Evolutionary conservation across 2,113 vertebrate species (phyloP).

Genomic region (Brachypodius melanocephalos): DNA sequence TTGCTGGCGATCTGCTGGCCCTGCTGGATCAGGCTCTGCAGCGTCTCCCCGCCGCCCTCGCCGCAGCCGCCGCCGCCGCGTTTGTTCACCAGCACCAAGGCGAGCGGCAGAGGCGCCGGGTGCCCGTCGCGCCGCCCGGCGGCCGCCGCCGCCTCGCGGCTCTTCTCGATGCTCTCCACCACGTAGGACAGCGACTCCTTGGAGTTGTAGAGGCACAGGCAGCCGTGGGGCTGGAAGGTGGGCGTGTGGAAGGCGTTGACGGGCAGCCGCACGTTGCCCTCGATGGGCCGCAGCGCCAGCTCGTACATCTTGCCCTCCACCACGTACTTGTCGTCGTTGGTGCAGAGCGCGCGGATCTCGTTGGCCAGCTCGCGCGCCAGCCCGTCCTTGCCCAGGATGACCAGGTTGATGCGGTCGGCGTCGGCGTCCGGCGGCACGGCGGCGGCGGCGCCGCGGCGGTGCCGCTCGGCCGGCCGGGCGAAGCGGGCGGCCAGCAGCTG

Average conservation of each 20-base stretch:
- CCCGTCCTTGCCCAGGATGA: slow-evolving; percentile 94
- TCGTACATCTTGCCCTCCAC: slow-evolving; percentile 94
- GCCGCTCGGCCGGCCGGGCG: slow-evolving; percentile 76
- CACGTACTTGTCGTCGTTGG: slow-evolving; percentile 89
- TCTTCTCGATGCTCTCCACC: slow-evolving; percentile 92
- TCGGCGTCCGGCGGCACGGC: too few relatives aligned
- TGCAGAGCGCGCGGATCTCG: slow-evolving; percentile 93
- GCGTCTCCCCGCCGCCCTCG: slow-evolving; percentile 87
- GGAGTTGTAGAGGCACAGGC: slow-evolving; percentile 96
- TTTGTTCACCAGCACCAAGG: slow-evolving; percentile 88
- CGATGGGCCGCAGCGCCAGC: slow-evolving; percentile 89
- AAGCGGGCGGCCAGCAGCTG: slow-evolving; percentile 84
- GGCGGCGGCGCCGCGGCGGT: too few relatives aligned
- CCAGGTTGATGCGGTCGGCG: slow-evolving; percentile 89
- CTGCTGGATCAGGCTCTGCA: slow-evolving; percentile 90
- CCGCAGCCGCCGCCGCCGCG: slow-evolving; percentile 91
- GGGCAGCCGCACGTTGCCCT: slow-evolving; percentile 93
- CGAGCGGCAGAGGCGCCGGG: slow-evolving; percentile 79
- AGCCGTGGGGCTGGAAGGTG: slow-evolving; percentile 93
- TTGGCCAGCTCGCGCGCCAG: slow-evolving; percentile 92
- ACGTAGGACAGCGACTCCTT: slow-evolving; percentile 95
- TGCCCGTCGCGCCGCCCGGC: slow-evolving; percentile 85
- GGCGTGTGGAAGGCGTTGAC: slow-evolving; percentile 96
- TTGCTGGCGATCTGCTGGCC: slow-evolving; percentile 90
- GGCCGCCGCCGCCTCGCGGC: slow-evolving; percentile 76